Percentiles rank a stretch among this genome's conserved stretches.
These are phyloP conservation scores for Tiaroga cobitis DNA, from an alignment of 2,797 vertebrate genomes.

Conservation along the genomic window DNA sequence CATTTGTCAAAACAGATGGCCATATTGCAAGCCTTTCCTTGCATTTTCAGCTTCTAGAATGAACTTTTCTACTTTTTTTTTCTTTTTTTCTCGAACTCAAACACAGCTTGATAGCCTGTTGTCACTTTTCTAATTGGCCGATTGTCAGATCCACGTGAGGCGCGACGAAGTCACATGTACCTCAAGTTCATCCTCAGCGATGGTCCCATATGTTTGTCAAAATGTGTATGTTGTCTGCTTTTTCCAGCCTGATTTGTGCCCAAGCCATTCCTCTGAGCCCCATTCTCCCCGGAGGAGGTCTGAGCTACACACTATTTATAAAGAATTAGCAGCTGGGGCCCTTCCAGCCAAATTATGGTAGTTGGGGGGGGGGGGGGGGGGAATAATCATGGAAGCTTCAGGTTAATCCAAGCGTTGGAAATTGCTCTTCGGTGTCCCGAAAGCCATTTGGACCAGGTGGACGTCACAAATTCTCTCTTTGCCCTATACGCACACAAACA, in stretches of 20 bases:
- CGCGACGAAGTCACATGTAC: conserved; percentile 77
- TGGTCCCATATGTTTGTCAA: conserved; percentile 83
- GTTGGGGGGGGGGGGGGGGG: conserved; percentile 56
- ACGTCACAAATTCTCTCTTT: conserved; percentile 42
- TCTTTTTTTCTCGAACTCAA: background rate
- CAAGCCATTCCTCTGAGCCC: conserved; percentile 77
- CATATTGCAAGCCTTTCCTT: background rate
- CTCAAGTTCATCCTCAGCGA: conserved; percentile 72
- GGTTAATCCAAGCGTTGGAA: conserved; percentile 80
- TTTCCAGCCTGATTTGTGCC: conserved; percentile 79
- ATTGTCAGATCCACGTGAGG: conserved; percentile 56
- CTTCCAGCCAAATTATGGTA: conserved; percentile 76
- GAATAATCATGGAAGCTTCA: conserved; percentile 78
- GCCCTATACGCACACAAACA: conserved; percentile 16
- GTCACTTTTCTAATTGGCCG: conserved; percentile 36
- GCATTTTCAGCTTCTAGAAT: background rate
- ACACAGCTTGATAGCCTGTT: background rate
- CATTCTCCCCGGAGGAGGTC: conserved; percentile 69
- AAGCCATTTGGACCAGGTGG: conserved; percentile 50
- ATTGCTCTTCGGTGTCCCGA: conserved; percentile 63
- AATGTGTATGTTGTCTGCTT: conserved; percentile 79
- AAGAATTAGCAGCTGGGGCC: conserved; percentile 84
- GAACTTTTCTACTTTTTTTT: background rate
- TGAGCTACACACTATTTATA: conserved; percentile 82
- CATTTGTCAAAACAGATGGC: conserved; percentile 13